phyloP scores from a whole-genome alignment of 1,140 invertebrate species.

The Coboldia fuscipes region DNA sequence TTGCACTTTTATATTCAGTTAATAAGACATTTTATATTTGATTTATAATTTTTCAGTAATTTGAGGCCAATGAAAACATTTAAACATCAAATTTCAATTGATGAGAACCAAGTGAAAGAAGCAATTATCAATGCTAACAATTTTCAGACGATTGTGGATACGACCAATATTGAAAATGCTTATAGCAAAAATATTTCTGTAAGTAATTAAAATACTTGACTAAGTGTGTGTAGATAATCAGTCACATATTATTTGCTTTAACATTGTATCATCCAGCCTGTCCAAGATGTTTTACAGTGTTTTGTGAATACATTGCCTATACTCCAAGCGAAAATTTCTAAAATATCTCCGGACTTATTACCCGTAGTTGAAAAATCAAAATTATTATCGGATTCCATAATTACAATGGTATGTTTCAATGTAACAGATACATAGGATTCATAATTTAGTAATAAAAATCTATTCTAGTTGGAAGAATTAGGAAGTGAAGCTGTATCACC shows the following conservation, averaged over 20 bases:
- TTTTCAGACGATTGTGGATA: background rate
- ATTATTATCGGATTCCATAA: background rate
- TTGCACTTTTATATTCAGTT: background rate
- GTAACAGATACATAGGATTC: slow-evolving; percentile 8
- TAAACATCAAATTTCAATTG: background rate
- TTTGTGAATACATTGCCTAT: background rate
- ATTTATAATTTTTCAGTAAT: background rate
- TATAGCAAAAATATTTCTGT: background rate
- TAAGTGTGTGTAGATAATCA: background rate
- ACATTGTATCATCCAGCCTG: background rate
- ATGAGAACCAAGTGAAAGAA: background rate
- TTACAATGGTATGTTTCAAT: slow-evolving; percentile 11
- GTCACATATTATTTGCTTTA: background rate
- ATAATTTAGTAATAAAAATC: background rate
- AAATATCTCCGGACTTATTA: background rate
- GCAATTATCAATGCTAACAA: background rate
- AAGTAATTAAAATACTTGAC: too few relatives aligned
- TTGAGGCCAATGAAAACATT: background rate
- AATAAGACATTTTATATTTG: background rate
- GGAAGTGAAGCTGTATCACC: background rate
- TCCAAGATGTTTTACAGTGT: background rate
- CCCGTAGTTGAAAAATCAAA: background rate
- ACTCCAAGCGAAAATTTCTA: background rate
- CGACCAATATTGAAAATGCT: background rate
- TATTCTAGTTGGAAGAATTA: too few relatives aligned